A percentile compares a stretch with the other conserved stretches of the same genome.
Conservation (phyloP, 2,888 invertebrate species). For the Eupithecia pulchellata region DNA sequence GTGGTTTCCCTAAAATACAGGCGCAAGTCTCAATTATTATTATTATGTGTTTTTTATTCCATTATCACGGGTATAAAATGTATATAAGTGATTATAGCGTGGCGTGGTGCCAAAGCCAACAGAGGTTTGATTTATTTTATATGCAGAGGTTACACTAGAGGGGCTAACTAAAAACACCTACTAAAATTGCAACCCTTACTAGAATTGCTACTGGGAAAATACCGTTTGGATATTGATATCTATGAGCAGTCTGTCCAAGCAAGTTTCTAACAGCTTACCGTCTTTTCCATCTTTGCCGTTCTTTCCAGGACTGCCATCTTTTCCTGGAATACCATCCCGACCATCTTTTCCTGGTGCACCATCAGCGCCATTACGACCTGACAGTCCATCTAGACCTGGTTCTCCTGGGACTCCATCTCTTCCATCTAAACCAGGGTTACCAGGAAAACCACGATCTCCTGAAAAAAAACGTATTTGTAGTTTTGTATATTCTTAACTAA, state of each 20-base stretch:
- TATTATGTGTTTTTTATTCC: no score
- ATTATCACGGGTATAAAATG: no score
- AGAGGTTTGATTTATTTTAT: no score
- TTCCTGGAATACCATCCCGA: conserved; percentile 88
- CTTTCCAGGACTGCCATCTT: conserved; percentile 89
- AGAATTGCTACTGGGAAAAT: not conserved
- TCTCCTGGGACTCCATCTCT: conserved; percentile 96
- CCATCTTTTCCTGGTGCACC: conserved; percentile 92
- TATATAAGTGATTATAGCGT: no score
- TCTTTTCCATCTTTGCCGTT: conserved; percentile 81
- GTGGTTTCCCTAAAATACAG: no score
- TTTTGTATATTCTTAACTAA: no score
- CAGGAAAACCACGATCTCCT: conserved; percentile 90
- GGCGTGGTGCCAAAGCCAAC: no score
- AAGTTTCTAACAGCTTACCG: conserved; percentile 54
- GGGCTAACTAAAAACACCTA: no score
- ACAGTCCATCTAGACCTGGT: conserved; percentile 94
- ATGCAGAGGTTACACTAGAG: no score
- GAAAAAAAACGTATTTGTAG: conserved; percentile 40
- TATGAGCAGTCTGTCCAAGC: not conserved
- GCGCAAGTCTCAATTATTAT: no score
- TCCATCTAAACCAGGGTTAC: conserved; percentile 92
- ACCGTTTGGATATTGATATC: not conserved
- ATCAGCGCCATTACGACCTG: conserved; percentile 93
- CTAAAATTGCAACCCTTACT: not conserved